Percentiles rank a stretch among this genome's conserved stretches.
These are phyloP conservation scores for Grallaria varia DNA, from an alignment of 2,113 vertebrate genomes.

Conservation along the genomic window DNA sequence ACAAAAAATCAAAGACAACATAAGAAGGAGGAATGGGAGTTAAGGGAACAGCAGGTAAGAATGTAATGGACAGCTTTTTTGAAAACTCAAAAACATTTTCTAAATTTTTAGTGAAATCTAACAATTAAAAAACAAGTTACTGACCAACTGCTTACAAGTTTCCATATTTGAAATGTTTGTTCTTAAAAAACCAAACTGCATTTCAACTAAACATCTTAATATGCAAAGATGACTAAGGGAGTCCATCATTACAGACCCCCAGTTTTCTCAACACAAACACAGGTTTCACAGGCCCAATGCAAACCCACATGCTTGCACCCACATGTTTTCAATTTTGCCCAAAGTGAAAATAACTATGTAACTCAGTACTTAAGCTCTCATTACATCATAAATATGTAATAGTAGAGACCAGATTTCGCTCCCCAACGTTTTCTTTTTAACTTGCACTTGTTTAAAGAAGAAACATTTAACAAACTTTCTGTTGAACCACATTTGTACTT, in stretches of 20 bases:
- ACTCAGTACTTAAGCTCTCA: not conserved
- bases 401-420: not conserved
- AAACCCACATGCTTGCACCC: not conserved
- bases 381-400: not conserved
- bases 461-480: not conserved
- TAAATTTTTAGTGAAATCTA: not conserved
- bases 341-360: not conserved
- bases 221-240: not conserved
- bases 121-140: not conserved
- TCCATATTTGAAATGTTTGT: not conserved
- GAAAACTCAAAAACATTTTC: not conserved
- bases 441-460: not conserved
- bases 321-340: not conserved
- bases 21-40: not conserved
- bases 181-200: not conserved
- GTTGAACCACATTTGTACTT: not conserved
- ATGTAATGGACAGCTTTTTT: not conserved
- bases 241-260: not conserved
- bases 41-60: not conserved
- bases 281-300: not conserved
- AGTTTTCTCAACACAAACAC: not conserved
- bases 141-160: not conserved
- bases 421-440: not conserved
- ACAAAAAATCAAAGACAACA: not conserved
- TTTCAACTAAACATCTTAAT: not conserved